Evolutionary conservation across 2,888 invertebrate genomes (phyloP), one percentile per base, ranked within the genome.

Genomic region (Coelogynopora nodosa): DNA sequence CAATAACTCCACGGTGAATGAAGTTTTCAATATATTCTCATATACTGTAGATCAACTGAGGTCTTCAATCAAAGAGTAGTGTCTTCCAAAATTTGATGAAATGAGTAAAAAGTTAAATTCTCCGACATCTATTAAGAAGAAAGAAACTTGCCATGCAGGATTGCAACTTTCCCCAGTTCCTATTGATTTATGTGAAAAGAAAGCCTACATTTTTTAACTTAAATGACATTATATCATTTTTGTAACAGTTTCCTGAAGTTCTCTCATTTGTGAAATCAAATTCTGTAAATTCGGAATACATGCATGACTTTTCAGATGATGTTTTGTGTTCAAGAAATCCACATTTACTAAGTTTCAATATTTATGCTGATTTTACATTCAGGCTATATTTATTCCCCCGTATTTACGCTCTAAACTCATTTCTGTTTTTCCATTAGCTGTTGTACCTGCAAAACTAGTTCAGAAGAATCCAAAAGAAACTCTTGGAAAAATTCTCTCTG

Each of bases 341-440:
- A 49, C 5, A 49, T 49, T 49, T 49, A 18, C 18, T 49, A 49
- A 5, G 5, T 49, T 80, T 80, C 28, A 80, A 80, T 80, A 2
- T 80, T 23, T 80, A 80, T 27, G 23, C 26, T 27, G 80, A 80
- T 80, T 80, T 27, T 80, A 80, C n/a, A 80, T 80, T 80, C 80
- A 80, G 28, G 10, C 23, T 5, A 49, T 49, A 10, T 49, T 49
- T 18, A 23, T 80, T 80, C 80, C n/a, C 26, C 5, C 80, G 2
- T 26, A 80, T 27, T 80, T 80, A 80, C 28, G 80, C 2, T 80
- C 80, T 10, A 80, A 27, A n/a, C 28, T 80, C 5, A 80, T 27
- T 26, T 26, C 80, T 5, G 28, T 80, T 26, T 80, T 80, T 80
- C 80, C 80, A 26, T 10, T 80, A 27, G 28, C 28, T 10, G 80